Evolutionary conservation across 2,113 vertebrate genomes (phyloP), one percentile per base, ranked within the genome.

Genomic region (Psophia crepitans): DNA sequence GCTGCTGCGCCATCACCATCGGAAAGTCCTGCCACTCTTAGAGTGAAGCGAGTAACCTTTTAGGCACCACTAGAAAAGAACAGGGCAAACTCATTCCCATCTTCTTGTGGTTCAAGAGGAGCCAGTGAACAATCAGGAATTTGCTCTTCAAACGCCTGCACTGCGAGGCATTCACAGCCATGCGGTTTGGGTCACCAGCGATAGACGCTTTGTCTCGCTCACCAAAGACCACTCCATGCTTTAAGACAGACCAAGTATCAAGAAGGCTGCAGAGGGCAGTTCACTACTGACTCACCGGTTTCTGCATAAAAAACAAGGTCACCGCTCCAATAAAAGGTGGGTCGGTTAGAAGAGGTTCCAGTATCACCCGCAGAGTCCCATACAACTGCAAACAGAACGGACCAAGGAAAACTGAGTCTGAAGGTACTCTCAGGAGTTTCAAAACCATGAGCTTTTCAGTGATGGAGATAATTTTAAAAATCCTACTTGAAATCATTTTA

Each of bases 221-320:
- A 28, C 24, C 24, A 19, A 65, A 65, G 57, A 74, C 26, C 24
- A 26, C 33, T 4, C 44, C 58, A 43, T 19, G 48, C 46, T 35
- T 27, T 33, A 35, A 69, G 76, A 41, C 20, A 84, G 57, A 14
- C 3, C 43, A 60, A 49, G 60, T 19, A 49, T 6, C 37, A 64
- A 75, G 82, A 51, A 70, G 17, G 37, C 39, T 89, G 66, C 64
- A 53, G 75, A 56, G 27, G 14, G 48, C 43, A 66, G 44, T 22
- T 92, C 27, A 23, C 21, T 35, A 28, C 46, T 30, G 83, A 98
- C 99, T 99, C 93, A 99, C 99, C 37, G 99, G 99, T 77, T 99
- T 99, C 64, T 99, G 99, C 58, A 99, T 98, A 90, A 99, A 99
- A 97, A 99, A 99, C 69, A 99, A 93, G 1, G 99, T 99, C 94